These are phyloP conservation scores for Metaphire vulgaris DNA, from an alignment of 1,140 invertebrate species.

Conservation along the genomic window DNA sequence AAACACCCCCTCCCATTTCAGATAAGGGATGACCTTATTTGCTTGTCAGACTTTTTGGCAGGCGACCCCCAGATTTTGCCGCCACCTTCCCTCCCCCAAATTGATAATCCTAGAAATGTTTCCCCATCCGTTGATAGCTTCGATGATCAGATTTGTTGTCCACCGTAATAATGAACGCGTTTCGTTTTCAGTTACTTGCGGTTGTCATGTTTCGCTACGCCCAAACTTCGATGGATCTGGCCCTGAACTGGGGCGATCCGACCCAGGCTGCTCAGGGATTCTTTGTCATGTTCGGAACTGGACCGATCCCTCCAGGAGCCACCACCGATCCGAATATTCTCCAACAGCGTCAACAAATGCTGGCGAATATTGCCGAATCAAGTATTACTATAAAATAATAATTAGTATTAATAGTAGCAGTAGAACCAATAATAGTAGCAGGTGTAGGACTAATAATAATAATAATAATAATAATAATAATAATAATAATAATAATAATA, in stretches of 20 bases:
- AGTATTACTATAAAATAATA: too few species aligned
- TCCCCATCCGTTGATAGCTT: neutral
- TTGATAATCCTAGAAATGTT: too few species aligned
- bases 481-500: too few species aligned
- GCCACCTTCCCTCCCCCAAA: too few species aligned
- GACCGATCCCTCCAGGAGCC: slow-evolving; percentile 1
- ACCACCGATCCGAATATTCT: neutral
- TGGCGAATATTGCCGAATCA: neutral
- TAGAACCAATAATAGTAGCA: too few species aligned
- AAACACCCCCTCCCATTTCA: neutral
- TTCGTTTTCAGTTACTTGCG: neutral
- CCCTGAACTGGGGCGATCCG: slow-evolving; percentile 12
- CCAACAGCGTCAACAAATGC: neutral
- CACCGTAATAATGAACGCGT: neutral
- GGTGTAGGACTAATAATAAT: too few species aligned
- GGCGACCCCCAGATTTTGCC: neutral
- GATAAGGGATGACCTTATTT: neutral
- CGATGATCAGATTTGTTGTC: neutral
- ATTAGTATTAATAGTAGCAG: too few species aligned
- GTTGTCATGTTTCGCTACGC: neutral
- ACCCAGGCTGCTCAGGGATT: slow-evolving; percentile 10
- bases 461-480: too few species aligned
- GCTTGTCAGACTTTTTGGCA: neutral
- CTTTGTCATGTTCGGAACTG: neutral
- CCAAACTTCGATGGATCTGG: slow-evolving; percentile 11